Base-by-base conservation (phyloP, 2,888 invertebrate genomes). In the Teinopalpus imperialis region DNA sequence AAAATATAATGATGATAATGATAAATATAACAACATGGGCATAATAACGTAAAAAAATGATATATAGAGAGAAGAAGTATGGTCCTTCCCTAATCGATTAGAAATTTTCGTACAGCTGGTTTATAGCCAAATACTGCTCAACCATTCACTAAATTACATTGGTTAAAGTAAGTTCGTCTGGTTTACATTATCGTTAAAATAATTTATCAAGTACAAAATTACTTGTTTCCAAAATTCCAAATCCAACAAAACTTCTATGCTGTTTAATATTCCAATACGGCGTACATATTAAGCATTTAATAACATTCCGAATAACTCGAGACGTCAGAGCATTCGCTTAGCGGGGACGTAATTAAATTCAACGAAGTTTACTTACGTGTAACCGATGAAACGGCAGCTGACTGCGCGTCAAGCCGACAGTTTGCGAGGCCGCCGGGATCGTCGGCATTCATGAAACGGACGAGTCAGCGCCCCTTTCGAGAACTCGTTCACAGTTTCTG, bases 341-440 rank as follows among this genome's bases (percentile, higher is more conserved):
- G 23, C 35, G 34, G 16, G 14, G 29, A 35, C 12, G 27, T 43
- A 36, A 35, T 35, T 43, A 43, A 43, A 36, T 36, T 35, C 43
- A 29, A 21, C 23, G 21, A 36, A 43, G 42, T 43, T 43, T 43
- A 36, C 23, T 30, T 43, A 43, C 16, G 31, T 41, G 31, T 26
- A 42, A 32, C 26, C 59, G 63, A 70, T 72, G 65, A 69, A 61
- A 54, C 48, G 52, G 40, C 32, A 52, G 60, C 53, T 58, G 61
- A 68, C 52, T 59, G 60, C 59, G 55, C 58, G 57, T 49, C 65
- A 57, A 61, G 61, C 10, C 23, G 41, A 32, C 56, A 63, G 66
- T 66, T 67, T 52, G 60, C 57, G 42, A 71, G 71, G 65, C 59
- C 56, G 3, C 2, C 51, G 57, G 63, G 66, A 72, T 72, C 70